Percentiles rank a stretch among this genome's conserved stretches.
These are phyloP conservation scores for Polypedilum vanderplanki DNA, from an alignment of 1,140 invertebrate genomes.

Conservation along the genomic window DNA sequence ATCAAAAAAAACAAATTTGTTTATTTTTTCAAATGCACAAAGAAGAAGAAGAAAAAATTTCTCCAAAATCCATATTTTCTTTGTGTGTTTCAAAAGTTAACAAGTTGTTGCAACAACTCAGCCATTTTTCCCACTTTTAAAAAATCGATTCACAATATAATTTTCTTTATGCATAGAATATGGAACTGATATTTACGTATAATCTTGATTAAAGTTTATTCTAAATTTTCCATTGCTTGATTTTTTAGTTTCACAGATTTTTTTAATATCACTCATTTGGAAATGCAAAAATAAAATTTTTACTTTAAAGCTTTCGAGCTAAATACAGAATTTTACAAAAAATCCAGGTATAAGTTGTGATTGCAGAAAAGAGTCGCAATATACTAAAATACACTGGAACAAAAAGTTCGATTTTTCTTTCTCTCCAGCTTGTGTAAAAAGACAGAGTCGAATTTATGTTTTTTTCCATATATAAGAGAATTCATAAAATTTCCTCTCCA, in stretches of 20 bases:
- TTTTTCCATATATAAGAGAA: too few species aligned
- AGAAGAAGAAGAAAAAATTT: too few species aligned
- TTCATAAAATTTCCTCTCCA: too few species aligned
- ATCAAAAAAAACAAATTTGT: too few species aligned
- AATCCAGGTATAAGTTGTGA: background rate
- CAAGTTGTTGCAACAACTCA: too few species aligned
- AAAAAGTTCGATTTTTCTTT: background rate
- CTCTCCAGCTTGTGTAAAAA: background rate
- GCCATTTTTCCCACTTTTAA: background rate
- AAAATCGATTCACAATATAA: background rate
- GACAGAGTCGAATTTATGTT: background rate
- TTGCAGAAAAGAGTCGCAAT: background rate
- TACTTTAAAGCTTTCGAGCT: too few species aligned
- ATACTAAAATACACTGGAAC: background rate
- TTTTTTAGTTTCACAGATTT: slow-evolving; percentile 6
- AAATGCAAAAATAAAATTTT: too few species aligned
- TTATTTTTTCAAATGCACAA: too few species aligned
- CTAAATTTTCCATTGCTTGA: slow-evolving; percentile 26
- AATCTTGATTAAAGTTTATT: slow-evolving; percentile 27
- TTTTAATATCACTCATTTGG: slow-evolving; percentile 24
- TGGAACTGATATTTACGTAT: slow-evolving; percentile 4
- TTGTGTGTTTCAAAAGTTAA: too few species aligned
- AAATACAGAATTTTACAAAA: too few species aligned
- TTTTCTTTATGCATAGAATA: too few species aligned
- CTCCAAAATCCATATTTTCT: too few species aligned